Conservation (phyloP, 2,113 vertebrate species). For the Clarias magur region DNA sequence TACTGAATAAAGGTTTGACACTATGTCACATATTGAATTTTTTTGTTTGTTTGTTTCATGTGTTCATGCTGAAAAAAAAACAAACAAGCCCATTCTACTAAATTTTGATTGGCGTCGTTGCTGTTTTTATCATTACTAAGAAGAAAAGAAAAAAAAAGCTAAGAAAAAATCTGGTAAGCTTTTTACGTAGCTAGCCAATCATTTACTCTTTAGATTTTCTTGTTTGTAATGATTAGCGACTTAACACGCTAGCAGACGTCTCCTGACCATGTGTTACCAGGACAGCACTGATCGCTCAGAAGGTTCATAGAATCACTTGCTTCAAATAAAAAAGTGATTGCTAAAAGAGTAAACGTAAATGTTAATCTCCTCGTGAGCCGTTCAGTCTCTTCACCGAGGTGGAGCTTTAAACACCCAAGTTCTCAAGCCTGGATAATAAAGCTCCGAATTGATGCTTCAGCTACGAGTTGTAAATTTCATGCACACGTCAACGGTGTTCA, state of each 20-base stretch:
- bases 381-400: background rate
- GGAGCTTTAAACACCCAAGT: slow-evolving; percentile 3
- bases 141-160: too few relatives aligned
- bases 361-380: background rate
- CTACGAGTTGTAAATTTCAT: slow-evolving; percentile 16
- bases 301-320: background rate
- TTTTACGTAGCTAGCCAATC: background rate
- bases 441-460: background rate
- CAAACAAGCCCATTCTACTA: background rate
- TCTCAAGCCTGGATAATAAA: slow-evolving; percentile 18
- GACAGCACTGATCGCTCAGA: background rate
- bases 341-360: background rate
- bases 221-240: background rate
- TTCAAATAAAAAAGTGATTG: background rate
- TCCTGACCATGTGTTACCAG: background rate
- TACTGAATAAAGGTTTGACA: background rate
- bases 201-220: background rate
- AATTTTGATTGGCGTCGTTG: background rate
- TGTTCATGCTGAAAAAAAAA: background rate
- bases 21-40: background rate
- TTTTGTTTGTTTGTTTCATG: background rate
- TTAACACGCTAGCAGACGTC: background rate
- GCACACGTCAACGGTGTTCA: slow-evolving; percentile 35
- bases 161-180: background rate
- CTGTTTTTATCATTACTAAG: background rate